phyloP scores from a whole-genome alignment of 2,113 vertebrate genomes.

The Piaya cayana region DNA sequence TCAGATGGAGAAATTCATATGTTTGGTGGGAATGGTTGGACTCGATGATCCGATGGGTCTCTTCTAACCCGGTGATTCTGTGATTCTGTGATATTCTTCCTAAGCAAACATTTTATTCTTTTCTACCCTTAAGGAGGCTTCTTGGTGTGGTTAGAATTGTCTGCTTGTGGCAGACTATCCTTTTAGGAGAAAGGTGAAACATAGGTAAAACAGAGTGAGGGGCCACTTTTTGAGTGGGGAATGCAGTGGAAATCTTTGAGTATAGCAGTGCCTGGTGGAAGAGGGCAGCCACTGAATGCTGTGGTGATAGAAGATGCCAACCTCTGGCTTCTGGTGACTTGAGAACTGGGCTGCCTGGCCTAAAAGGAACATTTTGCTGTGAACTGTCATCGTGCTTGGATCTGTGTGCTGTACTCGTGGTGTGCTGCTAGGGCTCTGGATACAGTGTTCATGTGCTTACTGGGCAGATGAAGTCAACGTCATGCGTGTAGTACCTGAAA shows the following conservation, averaged over 20 bases:
- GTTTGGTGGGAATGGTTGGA: too few species aligned
- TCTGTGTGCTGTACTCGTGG: background rate
- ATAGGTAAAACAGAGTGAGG: background rate
- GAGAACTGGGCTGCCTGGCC: background rate
- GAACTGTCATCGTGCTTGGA: fast-evolving
- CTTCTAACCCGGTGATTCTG: too few species aligned
- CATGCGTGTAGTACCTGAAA: background rate
- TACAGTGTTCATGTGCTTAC: background rate
- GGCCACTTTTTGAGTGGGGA: background rate
- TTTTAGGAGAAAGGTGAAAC: background rate
- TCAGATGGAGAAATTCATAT: too few species aligned
- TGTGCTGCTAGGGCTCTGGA: background rate
- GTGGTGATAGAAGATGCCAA: background rate
- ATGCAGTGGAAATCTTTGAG: background rate
- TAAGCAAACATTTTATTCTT: background rate
- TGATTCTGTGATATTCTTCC: too few species aligned
- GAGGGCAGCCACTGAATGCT: background rate
- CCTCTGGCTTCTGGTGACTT: background rate
- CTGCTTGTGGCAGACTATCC: background rate
- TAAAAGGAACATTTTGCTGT: background rate
- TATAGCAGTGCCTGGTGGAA: background rate
- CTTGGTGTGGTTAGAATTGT: background rate
- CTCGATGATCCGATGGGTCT: too few species aligned
- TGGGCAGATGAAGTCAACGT: background rate
- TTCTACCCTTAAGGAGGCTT: background rate